phyloP scores from a whole-genome alignment of 2,888 invertebrate species.

The Pyralis farinalis region DNA sequence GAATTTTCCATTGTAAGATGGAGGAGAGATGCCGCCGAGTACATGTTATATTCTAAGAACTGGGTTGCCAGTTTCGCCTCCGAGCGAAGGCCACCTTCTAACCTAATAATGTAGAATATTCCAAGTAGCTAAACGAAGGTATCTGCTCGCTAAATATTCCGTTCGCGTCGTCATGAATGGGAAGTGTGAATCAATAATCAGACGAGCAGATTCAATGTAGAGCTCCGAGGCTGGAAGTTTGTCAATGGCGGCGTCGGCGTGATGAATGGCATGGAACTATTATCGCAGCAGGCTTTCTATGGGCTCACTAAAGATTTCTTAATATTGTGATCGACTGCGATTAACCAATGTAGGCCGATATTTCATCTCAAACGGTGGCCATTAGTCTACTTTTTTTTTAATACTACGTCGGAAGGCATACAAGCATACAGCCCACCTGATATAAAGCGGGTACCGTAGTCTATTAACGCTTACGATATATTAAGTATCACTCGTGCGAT shows the following conservation, averaged over 20 bases:
- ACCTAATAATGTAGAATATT: neutral
- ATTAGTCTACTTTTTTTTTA: no score
- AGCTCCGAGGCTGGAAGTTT: neutral
- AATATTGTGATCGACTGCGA: no score
- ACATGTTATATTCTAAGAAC: neutral
- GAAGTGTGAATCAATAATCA: neutral
- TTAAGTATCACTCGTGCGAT: no score
- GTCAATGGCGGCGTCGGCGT: neutral
- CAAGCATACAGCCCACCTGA: no score
- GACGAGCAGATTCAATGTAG: neutral
- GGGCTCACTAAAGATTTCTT: no score
- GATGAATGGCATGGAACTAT: no score
- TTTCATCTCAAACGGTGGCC: no score
- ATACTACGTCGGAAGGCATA: no score
- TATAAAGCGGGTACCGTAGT: no score
- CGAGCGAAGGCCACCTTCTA: neutral
- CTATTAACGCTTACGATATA: no score
- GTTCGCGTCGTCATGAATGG: neutral
- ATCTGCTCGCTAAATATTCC: neutral
- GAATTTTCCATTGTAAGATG: slow-evolving; percentile 14
- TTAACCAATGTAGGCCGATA: no score
- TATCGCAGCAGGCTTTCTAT: no score
- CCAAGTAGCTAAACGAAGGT: neutral
- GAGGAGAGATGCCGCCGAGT: neutral
- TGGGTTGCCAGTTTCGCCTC: neutral